phyloP scores from a whole-genome alignment of 2,888 invertebrate genomes.

The Thysanoteuthis rhombus region DNA sequence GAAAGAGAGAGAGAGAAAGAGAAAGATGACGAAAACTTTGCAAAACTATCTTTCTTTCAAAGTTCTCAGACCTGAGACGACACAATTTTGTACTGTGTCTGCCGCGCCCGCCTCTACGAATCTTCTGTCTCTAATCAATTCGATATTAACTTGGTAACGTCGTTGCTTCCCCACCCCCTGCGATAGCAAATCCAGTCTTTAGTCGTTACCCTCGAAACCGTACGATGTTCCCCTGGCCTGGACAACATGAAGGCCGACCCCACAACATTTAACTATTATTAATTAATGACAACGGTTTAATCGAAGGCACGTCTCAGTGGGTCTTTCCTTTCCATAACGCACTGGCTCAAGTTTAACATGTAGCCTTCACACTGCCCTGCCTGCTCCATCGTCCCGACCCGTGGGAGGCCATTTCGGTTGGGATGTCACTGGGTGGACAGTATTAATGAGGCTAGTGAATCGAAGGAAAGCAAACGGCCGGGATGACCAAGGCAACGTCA shows the following conservation, averaged over 20 bases:
- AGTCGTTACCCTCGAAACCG: background rate
- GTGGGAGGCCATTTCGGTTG: background rate
- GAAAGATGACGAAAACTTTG: too few species aligned
- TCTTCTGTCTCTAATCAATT: background rate
- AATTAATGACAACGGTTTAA: background rate
- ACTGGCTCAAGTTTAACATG: background rate
- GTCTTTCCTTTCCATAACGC: background rate
- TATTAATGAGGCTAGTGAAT: background rate
- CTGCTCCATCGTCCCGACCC: background rate
- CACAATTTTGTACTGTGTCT: background rate
- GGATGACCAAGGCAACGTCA: background rate
- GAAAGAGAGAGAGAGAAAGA: too few species aligned
- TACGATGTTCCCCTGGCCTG: background rate
- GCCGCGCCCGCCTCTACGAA: background rate
- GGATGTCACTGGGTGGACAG: background rate
- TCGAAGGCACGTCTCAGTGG: background rate
- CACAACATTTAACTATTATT: background rate
- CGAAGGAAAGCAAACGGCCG: background rate
- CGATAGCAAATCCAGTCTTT: background rate
- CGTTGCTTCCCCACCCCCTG: background rate
- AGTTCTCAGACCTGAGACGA: background rate
- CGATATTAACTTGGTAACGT: background rate
- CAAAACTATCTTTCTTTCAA: too few species aligned
- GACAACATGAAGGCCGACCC: background rate
- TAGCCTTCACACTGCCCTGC: background rate